Percentiles rank a stretch among this genome's conserved stretches.
Evolutionary conservation across 2,797 vertebrate genomes (phyloP).

Genomic region (Takifugu rubripes): DNA sequence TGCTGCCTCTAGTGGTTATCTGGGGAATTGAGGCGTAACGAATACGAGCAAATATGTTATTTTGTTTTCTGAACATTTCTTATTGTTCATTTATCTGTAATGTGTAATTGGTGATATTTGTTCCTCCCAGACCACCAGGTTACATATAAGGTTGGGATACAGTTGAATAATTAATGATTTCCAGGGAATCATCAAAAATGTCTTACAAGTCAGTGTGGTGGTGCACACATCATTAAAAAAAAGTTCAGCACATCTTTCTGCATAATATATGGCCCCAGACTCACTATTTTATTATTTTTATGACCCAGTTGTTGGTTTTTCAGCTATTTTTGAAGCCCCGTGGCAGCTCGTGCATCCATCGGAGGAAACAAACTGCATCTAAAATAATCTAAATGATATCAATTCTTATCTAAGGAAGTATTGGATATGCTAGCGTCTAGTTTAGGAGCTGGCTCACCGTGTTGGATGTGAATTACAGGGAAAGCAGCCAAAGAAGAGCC

Average conservation of each 20-base stretch:
- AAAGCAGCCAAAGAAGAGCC: slow-evolving; percentile 87
- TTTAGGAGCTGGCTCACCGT: not conserved
- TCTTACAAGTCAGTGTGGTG: not conserved
- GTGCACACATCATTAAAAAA: not conserved
- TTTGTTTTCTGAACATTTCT: too few relatives aligned
- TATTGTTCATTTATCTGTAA: too few relatives aligned
- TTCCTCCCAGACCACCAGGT: not conserved
- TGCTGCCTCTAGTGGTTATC: slow-evolving; percentile 36
- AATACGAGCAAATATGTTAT: not conserved
- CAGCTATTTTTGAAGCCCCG: slow-evolving; percentile 12
- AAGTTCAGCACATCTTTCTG: too few relatives aligned
- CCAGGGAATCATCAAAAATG: too few relatives aligned
- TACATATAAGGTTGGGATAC: too few relatives aligned
- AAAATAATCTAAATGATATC: slow-evolving; percentile 18
- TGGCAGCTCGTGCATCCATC: slow-evolving; percentile 16
- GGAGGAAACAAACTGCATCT: not conserved
- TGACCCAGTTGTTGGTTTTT: slow-evolving; percentile 30
- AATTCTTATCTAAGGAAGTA: too few relatives aligned
- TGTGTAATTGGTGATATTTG: too few relatives aligned
- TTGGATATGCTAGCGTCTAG: too few relatives aligned
- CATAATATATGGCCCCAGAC: not conserved
- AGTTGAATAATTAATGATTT: too few relatives aligned
- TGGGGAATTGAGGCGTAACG: not conserved
- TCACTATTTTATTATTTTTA: slow-evolving; percentile 1
- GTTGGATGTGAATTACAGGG: slow-evolving; percentile 71